Evolutionary conservation across 2,113 vertebrate species (phyloP).

Genomic region (pig (Sus scrofa)): DNA sequence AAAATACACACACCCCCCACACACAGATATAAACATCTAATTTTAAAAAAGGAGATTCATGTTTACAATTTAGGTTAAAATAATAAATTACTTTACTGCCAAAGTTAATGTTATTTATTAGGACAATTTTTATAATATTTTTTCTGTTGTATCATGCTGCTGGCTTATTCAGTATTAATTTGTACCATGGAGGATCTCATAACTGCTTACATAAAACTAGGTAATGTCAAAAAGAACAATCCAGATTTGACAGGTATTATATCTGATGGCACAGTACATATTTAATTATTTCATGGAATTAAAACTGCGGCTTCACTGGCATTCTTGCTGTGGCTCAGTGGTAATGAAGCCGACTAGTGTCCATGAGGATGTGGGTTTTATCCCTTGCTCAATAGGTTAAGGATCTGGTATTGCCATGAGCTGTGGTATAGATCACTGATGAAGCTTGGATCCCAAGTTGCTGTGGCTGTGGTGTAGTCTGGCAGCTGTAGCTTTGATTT

Average conservation of each 20-base stretch:
- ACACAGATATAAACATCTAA: not conserved
- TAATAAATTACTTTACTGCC: not conserved
- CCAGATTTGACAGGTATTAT: not conserved
- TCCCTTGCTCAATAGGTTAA: no score
- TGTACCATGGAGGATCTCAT: not conserved
- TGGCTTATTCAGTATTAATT: constrained; percentile 19
- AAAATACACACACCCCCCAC: no score
- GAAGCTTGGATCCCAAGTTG: no score
- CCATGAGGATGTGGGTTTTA: no score
- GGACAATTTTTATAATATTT: not conserved
- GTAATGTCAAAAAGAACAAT: constrained; percentile 26
- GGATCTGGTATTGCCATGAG: no score
- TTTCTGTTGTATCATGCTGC: not conserved
- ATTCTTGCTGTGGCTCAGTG: no score
- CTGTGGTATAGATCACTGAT: no score
- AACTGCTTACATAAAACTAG: not conserved
- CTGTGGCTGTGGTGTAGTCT: no score
- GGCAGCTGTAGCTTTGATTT: no score
- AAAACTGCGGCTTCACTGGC: not conserved
- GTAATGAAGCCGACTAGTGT: no score
- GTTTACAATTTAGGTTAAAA: not conserved
- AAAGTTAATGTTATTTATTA: not conserved
- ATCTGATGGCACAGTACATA: not conserved
- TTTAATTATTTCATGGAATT: constrained; percentile 44
- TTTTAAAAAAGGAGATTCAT: not conserved